These are phyloP conservation scores for Dunckerocampus dactyliophorus DNA, from an alignment of 2,113 vertebrate genomes.

Conservation along the genomic window DNA sequence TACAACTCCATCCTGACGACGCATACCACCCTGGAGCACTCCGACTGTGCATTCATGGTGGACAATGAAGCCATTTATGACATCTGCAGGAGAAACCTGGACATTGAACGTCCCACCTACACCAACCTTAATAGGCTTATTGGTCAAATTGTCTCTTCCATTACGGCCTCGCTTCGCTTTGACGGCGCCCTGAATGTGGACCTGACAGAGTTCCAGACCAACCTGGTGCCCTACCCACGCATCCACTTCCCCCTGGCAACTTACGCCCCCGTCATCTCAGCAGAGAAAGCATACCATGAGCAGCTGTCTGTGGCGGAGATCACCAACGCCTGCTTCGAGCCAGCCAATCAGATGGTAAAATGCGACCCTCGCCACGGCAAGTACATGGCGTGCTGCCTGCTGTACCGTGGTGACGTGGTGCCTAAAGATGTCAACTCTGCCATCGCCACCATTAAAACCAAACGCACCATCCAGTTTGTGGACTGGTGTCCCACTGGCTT, in stretches of 20 bases:
- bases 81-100: constrained; percentile 73
- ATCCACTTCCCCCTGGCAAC: constrained; percentile 85
- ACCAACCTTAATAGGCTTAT: constrained; percentile 83
- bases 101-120: constrained; percentile 82
- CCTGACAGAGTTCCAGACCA: constrained; percentile 74
- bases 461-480: constrained; percentile 72
- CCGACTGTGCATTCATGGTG: constrained; percentile 67
- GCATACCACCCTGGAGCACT: constrained; percentile 73
- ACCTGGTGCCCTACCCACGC: constrained; percentile 72
- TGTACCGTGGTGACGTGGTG: constrained; percentile 79
- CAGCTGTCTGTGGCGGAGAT: constrained; percentile 80
- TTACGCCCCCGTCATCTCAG: constrained; percentile 80
- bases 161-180: constrained; percentile 77
- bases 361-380: constrained; percentile 80
- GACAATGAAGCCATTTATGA: constrained; percentile 61
- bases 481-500: constrained; percentile 72
- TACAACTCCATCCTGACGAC: constrained; percentile 81
- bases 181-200: constrained; percentile 68
- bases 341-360: constrained; percentile 83
- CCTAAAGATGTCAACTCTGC: constrained; percentile 83
- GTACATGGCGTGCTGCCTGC: constrained; percentile 86
- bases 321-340: constrained; percentile 80
- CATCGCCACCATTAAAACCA: constrained; percentile 83
- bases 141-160: constrained; percentile 78
- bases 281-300: constrained; percentile 84